Base-by-base conservation (phyloP, 2,888 invertebrate species). In the Eristalinus sepulchralis region DNA sequence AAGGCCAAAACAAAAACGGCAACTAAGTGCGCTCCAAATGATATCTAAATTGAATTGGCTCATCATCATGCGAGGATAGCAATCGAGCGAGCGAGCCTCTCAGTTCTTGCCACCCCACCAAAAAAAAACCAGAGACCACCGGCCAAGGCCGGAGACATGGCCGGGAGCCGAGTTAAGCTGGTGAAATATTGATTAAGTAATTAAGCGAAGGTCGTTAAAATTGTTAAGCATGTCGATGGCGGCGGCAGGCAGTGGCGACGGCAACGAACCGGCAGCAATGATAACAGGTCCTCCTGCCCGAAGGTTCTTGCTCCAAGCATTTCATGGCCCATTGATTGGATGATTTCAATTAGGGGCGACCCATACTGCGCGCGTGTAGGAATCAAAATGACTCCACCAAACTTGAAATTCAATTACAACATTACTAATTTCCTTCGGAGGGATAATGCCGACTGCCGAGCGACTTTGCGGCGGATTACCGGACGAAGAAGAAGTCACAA, bases 301-400 rank as follows among this genome's bases (percentile, higher is more conserved):
- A 39, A 27, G 66, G 66, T 79, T 59, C 80, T 73, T 80, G 55
- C 66, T 59, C 60, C 71, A 72, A 60, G 33, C 57, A 73, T 73
- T 73, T 80, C 60, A 80, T 80, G 80, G 80, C 67, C 53, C 80
- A 80, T 80, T 80, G 72, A 80, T 73, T 73, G 62, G 67, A 73
- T 80, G 72, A 80, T 80, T 80, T 73, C 60, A 72, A 67, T 80
- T 66, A 67, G 60, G 34, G 8, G 17, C 27, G 67, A 80, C 62
- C 33, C 60, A 59, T 31, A 20, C 60, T 34, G 33, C 6, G 47
- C 17, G 33, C 17, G 60, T 24, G 24, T n/a, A 20, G 39, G 10
- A 24, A 55, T 62, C 34, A 60, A 36, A 72, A 20, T 80, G 66
- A 72, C 62, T 80, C 62, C 72, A 27, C 59, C 72, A 67, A 47